Percentiles rank a stretch among this genome's conserved stretches.
Conservation (phyloP, 2,888 invertebrate species). For the Lithosia quadra region DNA sequence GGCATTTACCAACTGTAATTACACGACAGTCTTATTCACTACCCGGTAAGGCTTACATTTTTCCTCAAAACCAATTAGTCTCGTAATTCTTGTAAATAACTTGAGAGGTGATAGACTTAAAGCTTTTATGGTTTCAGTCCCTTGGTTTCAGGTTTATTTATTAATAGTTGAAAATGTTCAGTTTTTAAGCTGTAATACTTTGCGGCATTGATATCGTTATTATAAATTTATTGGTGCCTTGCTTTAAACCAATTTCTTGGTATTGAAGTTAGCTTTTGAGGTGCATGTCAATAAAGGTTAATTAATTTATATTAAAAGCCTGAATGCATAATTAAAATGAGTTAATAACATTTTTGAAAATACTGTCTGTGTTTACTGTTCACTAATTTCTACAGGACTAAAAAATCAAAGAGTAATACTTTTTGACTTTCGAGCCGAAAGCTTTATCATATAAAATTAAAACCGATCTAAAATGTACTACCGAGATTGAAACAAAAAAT, state of each 20-base stretch:
- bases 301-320: constrained; percentile 31
- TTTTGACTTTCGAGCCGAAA: constrained; percentile 12
- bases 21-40: constrained; percentile 43
- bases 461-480: constrained; percentile 31
- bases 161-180: constrained; percentile 60
- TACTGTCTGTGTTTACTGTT: constrained; percentile 7
- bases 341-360: neutral
- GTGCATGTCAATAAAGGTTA: constrained; percentile 33
- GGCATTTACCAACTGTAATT: constrained; percentile 48
- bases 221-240: constrained; percentile 52
- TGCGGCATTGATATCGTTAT: constrained; percentile 47
- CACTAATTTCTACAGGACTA: neutral
- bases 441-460: constrained; percentile 29
- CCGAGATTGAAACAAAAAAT: constrained; percentile 42
- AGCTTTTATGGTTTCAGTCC: constrained; percentile 61
- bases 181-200: constrained; percentile 52
- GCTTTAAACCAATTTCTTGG: constrained; percentile 49
- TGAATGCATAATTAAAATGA: constrained; percentile 34
- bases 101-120: constrained; percentile 63
- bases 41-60: constrained; percentile 53
- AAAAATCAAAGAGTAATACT: constrained; percentile 12
- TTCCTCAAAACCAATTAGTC: constrained; percentile 59
- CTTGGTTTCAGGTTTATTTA: constrained; percentile 55
- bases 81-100: constrained; percentile 59
- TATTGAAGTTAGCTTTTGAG: constrained; percentile 49